Evolutionary conservation across 2,888 invertebrate genomes (phyloP).

Genomic region (Pegoplata infirma): DNA sequence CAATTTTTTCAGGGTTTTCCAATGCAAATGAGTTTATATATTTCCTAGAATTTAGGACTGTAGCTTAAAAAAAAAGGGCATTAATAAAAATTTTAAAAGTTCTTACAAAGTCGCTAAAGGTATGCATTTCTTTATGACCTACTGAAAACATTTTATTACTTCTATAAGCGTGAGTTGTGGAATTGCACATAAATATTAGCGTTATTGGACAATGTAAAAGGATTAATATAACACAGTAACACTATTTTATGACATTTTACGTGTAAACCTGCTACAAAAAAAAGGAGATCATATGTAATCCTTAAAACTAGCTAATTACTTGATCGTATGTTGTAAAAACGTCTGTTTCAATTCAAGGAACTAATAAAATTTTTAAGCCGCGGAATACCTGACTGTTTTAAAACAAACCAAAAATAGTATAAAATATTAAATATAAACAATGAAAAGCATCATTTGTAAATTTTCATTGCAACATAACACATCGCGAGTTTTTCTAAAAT

Average conservation of each 20-base stretch:
- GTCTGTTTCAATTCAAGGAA: slow-evolving; percentile 15
- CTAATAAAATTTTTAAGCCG: slow-evolving; percentile 22
- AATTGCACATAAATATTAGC: background rate
- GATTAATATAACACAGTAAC: background rate
- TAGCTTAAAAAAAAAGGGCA: too few relatives aligned
- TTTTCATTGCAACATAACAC: background rate
- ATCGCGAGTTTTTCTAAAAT: background rate
- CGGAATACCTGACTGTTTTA: background rate
- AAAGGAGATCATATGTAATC: background rate
- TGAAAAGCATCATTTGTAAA: slow-evolving; percentile 8
- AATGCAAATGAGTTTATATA: too few relatives aligned
- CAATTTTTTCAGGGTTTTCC: too few relatives aligned
- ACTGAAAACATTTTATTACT: background rate
- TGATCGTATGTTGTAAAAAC: background rate
- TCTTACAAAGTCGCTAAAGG: background rate
- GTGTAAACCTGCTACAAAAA: background rate
- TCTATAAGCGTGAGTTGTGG: background rate
- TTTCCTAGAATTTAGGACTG: too few relatives aligned
- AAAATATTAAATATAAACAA: slow-evolving; percentile 28
- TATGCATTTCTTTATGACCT: background rate
- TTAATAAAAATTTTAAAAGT: too few relatives aligned
- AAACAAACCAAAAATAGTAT: background rate
- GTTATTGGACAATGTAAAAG: slow-evolving; percentile 1
- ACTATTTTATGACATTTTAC: slow-evolving; percentile 8
- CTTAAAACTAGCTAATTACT: slow-evolving; percentile 1